Evolutionary conservation across 2,888 invertebrate genomes (phyloP).

Genomic region (Oscheius myriophilus): DNA sequence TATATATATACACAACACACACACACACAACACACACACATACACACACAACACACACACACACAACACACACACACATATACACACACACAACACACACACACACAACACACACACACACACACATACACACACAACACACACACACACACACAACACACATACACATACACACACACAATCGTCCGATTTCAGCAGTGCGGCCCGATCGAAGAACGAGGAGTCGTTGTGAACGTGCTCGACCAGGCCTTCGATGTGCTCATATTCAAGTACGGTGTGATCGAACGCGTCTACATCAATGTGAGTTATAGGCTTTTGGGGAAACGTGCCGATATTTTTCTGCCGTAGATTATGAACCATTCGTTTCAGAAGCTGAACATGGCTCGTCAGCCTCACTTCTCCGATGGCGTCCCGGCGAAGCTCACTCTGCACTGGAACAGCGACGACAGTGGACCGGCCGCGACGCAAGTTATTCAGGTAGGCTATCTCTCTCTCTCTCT

Average conservation of each 20-base stretch:
- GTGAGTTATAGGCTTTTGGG: conserved; percentile 59
- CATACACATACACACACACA: no score
- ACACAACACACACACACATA: no score
- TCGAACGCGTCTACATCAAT: conserved; percentile 80
- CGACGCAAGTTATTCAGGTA: conserved; percentile 33
- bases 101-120: no score
- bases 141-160: no score
- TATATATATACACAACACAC: no score
- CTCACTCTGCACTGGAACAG: conserved; percentile 43
- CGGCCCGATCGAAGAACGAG: conserved; percentile 80
- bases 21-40: no score
- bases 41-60: no score
- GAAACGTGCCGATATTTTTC: no score
- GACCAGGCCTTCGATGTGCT: conserved; percentile 85
- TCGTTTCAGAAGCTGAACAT: conserved; percentile 37
- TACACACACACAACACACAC: no score
- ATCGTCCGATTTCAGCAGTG: conserved; percentile 59
- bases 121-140: no score
- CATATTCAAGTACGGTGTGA: conserved; percentile 81
- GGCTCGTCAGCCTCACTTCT: conserved; percentile 39
- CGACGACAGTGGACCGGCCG: conserved; percentile 1
- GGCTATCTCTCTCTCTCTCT: no score
- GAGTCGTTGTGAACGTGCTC: conserved; percentile 83
- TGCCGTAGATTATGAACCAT: not conserved
- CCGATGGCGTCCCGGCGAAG: conserved; percentile 30